A percentile compares a stretch with the other conserved stretches of the same genome.
Conservation (phyloP, 2,113 vertebrate genomes). For the Chinchilla lanigera region DNA sequence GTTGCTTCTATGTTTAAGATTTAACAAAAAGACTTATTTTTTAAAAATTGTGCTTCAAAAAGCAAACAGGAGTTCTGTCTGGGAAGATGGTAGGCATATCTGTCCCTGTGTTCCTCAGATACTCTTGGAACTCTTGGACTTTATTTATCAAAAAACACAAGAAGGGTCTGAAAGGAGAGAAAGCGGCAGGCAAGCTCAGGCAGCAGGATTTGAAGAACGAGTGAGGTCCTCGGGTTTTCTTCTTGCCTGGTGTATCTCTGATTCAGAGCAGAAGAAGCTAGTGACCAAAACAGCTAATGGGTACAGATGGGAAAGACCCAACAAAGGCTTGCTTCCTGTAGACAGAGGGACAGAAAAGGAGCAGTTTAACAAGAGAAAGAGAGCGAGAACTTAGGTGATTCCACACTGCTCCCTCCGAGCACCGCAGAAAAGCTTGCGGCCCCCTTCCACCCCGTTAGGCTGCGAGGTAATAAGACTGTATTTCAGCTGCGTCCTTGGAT, state of each 20-base stretch:
- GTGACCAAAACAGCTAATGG: background rate
- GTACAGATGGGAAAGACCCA: background rate
- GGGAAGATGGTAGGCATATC: background rate
- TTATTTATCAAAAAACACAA: background rate
- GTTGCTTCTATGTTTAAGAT: background rate
- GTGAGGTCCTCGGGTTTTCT: background rate
- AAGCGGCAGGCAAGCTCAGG: background rate
- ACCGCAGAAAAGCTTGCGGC: background rate
- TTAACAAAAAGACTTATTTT: background rate
- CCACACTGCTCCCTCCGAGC: background rate
- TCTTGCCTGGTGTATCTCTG: background rate
- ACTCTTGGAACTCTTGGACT: background rate
- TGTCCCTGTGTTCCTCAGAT: background rate
- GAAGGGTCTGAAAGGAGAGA: background rate
- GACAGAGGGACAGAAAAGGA: background rate
- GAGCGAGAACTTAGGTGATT: background rate
- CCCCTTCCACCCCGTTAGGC: background rate
- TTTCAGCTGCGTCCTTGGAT: background rate
- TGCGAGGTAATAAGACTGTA: background rate
- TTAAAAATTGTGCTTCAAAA: background rate
- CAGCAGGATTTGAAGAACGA: background rate
- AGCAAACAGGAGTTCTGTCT: background rate
- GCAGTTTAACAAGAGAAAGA: background rate
- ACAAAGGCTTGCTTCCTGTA: background rate
- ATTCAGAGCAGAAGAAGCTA: background rate